These are phyloP conservation scores for Anomalospiza imberbis DNA, from an alignment of 2,797 vertebrate genomes.

Conservation along the genomic window DNA sequence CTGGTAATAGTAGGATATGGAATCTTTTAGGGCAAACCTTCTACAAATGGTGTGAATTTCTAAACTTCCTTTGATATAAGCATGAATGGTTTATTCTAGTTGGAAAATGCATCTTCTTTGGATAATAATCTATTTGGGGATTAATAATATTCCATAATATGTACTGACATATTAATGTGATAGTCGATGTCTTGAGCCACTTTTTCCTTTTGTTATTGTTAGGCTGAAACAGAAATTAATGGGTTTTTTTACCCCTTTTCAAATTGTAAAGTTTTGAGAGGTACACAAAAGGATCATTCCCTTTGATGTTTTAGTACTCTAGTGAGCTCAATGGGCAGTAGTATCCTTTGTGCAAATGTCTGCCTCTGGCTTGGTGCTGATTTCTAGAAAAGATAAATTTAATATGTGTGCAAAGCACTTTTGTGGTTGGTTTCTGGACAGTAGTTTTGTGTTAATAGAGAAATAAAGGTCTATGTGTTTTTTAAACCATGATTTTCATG, in stretches of 20 bases:
- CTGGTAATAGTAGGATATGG: background rate
- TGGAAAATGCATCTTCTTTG: background rate
- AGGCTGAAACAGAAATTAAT: background rate
- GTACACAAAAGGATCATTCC: background rate
- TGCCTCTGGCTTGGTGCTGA: background rate
- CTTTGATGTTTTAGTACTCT: background rate
- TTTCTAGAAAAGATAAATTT: background rate
- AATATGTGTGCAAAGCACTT: background rate
- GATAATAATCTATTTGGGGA: background rate
- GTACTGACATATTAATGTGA: background rate
- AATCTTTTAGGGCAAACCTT: background rate
- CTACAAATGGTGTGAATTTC: background rate
- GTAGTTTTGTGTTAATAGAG: background rate
- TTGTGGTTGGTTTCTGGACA: background rate
- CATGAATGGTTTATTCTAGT: background rate
- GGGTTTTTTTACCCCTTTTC: background rate
- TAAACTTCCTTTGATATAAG: background rate
- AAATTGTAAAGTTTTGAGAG: background rate
- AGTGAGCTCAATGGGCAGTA: background rate
- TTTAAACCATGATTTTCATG: background rate
- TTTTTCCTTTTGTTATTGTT: background rate
- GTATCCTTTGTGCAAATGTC: background rate
- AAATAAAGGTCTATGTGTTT: background rate
- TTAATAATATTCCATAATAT: background rate
- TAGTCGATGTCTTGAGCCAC: background rate